A percentile compares a stretch with the other conserved stretches of the same genome.
phyloP scores from a whole-genome alignment of 2,888 invertebrate species.

The Hirtodrosophila alboralis region DNA sequence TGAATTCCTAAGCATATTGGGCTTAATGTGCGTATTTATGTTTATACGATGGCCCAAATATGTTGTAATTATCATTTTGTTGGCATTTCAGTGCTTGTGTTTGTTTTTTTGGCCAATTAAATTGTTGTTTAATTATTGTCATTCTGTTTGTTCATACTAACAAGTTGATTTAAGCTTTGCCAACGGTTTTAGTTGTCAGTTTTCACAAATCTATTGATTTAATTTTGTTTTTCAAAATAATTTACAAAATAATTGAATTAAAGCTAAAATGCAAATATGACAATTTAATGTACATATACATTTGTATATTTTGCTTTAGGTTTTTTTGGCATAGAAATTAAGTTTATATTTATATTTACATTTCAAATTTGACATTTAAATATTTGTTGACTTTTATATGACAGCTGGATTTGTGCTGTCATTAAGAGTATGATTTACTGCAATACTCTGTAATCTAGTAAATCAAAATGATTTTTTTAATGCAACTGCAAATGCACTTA shows the following conservation, averaged over 20 bases:
- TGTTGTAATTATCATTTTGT: conserved; percentile 18
- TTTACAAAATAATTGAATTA: background rate
- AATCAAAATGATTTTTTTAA: too few relatives aligned
- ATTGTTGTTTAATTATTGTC: conserved; percentile 1
- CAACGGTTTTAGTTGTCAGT: background rate
- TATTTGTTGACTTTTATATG: too few relatives aligned
- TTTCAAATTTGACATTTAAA: too few relatives aligned
- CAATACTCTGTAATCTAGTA: too few relatives aligned
- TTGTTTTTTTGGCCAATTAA: background rate
- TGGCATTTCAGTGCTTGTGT: background rate
- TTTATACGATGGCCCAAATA: conserved; percentile 6
- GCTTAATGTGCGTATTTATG: conserved; percentile 18
- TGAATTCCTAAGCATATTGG: conserved; percentile 54
- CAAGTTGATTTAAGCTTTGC: conserved; percentile 3
- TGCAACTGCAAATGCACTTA: too few relatives aligned
- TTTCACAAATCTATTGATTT: background rate
- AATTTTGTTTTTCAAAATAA: background rate
- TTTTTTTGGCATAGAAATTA: too few relatives aligned
- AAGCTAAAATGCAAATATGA: too few relatives aligned
- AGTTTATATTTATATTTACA: too few relatives aligned
- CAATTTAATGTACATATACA: too few relatives aligned
- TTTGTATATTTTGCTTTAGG: too few relatives aligned
- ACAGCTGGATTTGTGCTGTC: too few relatives aligned
- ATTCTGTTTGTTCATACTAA: background rate
- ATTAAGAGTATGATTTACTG: too few relatives aligned